phyloP scores from a whole-genome alignment of 1,140 invertebrate genomes.

The Ips nitidus region DNA sequence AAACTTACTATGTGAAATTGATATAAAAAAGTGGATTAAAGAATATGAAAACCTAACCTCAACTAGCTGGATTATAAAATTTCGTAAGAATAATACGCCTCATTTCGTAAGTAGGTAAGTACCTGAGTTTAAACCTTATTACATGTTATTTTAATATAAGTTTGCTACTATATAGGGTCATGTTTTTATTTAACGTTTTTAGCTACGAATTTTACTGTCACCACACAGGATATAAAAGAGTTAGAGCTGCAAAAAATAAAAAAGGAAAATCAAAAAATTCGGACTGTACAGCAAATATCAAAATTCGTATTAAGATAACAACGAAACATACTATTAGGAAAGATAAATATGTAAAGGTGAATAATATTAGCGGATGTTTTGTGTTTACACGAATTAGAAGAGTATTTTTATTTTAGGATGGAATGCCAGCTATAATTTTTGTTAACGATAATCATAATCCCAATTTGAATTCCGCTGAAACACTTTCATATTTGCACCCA shows the following conservation, averaged over 20 bases:
- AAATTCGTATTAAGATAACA: conserved; percentile 19
- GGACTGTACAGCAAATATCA: conserved; percentile 13
- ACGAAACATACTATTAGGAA: conserved; percentile 15
- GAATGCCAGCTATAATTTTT: too few relatives aligned
- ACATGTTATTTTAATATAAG: too few relatives aligned
- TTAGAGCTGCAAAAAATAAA: conserved; percentile 15
- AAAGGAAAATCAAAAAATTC: conserved; percentile 25
- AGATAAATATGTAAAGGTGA: conserved; percentile 17
- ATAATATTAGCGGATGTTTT: too few relatives aligned
- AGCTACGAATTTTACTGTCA: conserved; percentile 17
- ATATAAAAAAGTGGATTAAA: too few relatives aligned
- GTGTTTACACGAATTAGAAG: too few relatives aligned
- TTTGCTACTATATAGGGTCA: not conserved
- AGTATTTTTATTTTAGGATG: too few relatives aligned
- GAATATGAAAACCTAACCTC: too few relatives aligned
- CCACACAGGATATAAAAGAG: conserved; percentile 24
- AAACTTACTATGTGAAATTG: too few relatives aligned
- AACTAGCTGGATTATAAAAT: too few relatives aligned
- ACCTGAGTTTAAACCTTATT: too few relatives aligned
- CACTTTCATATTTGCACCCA: conserved; percentile 17
- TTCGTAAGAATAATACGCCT: too few relatives aligned
- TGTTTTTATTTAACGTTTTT: conserved; percentile 18
- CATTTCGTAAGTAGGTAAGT: too few relatives aligned
- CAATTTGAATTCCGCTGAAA: conserved; percentile 20
- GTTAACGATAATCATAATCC: not conserved